Evolutionary conservation across 2,888 invertebrate genomes (phyloP).

Genomic region (Crioceris asparagi): DNA sequence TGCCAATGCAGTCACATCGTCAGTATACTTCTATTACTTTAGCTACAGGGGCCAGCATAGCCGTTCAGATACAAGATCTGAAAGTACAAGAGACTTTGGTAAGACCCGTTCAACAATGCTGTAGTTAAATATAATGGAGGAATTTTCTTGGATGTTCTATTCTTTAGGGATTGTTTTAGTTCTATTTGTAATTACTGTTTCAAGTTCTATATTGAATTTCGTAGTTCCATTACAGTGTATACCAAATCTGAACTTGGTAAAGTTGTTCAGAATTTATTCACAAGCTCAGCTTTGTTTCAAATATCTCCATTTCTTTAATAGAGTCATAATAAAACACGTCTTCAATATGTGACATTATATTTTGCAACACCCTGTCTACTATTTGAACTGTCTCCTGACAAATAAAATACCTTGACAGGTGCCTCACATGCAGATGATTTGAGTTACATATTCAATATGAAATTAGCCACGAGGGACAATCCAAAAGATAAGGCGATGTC

Average conservation of each 20-base stretch:
- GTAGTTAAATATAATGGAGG: background rate
- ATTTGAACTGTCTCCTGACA: background rate
- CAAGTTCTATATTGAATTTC: background rate
- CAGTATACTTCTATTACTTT: constrained; percentile 57
- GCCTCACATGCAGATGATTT: constrained; percentile 55
- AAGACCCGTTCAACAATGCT: background rate
- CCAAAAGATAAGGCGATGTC: constrained; percentile 45
- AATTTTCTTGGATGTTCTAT: background rate
- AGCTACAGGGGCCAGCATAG: constrained; percentile 49
- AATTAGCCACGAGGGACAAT: constrained; percentile 42
- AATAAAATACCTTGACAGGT: constrained; percentile 39
- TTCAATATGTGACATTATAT: too few species aligned
- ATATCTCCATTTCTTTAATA: too few species aligned
- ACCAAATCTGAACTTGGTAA: background rate
- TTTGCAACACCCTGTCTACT: background rate
- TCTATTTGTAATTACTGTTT: background rate
- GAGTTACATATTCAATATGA: constrained; percentile 37
- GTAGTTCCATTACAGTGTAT: background rate
- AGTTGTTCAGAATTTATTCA: too few species aligned
- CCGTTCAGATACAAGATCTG: constrained; percentile 36
- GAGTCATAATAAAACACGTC: too few species aligned
- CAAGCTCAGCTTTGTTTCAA: too few species aligned
- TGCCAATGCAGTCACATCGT: constrained; percentile 43
- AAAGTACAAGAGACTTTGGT: constrained; percentile 1
- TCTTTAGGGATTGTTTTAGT: background rate